Base-by-base conservation (phyloP, 2,888 invertebrate genomes). In the Caenorhabditis angaria region DNA sequence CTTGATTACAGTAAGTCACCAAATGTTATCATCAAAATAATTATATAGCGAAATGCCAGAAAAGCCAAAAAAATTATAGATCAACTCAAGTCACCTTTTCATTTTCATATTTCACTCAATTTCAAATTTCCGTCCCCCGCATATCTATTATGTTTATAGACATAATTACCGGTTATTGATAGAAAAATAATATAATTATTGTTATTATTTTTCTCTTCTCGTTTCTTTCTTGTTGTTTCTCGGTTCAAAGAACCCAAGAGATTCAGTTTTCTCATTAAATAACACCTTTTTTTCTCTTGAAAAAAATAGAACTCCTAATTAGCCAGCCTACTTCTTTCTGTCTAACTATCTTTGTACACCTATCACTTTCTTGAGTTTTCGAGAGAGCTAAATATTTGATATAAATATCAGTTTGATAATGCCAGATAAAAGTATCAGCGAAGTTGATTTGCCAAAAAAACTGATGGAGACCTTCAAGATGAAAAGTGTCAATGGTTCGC, bases 391-490 rank as follows among this genome's bases (percentile, higher is more conserved):
- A 41, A 18, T 14, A 41, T 53, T 24, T 53, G 24, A 53, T 24
- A 25, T 6, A 53, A 53, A 53, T 6, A 20, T 24, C 53, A 24
- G 5, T 25, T 6, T 27, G 20, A n/a, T 32, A 20, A 32, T 77
- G 77, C 58, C 79, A 25, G 54, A 41, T 47, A 77, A 80, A 53
- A 75, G 75, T 8, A 51, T 51, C 25, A 68, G 68, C 22, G 80
- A 80, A 24, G 72, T 76, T 24, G 77, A 80, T 41, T 54, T 80
- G 12, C 70, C 76, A 24, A 63, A 68, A 24, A 64, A 65, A 25
- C 41, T 77, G 41, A 76, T 67, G 12, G 41, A 32, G 4, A 58
- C 50, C 24, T 51, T 57, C 5, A 70, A 73, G 48, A 59, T 58
- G 41, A 62, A 67, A 24, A 77, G 74, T 51, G 65, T 56, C 14